These are phyloP conservation scores for Nesidiocoris tenuis DNA, from an alignment of 2,888 invertebrate genomes.

Conservation along the genomic window DNA sequence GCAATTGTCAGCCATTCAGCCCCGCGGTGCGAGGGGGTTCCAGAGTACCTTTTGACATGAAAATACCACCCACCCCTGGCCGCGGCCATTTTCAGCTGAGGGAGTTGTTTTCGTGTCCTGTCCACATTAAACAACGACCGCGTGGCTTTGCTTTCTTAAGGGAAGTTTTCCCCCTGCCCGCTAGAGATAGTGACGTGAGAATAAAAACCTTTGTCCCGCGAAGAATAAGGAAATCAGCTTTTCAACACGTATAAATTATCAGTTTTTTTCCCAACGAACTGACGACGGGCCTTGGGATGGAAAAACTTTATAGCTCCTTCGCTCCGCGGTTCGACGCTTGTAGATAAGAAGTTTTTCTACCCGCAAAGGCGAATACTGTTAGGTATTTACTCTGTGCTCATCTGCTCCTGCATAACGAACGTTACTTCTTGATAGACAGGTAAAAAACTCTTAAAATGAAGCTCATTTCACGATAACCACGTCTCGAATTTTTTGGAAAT, in stretches of 20 bases:
- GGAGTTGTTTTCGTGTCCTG: constrained; percentile 28
- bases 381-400: background rate
- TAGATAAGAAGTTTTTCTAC: background rate
- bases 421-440: no score
- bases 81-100: background rate
- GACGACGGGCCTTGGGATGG: background rate
- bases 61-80: constrained; percentile 14
- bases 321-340: background rate
- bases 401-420: no score
- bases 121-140: constrained; percentile 29
- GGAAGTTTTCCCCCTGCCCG: constrained; percentile 17
- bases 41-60: constrained; percentile 38
- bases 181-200: constrained; percentile 36
- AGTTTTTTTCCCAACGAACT: constrained; percentile 27
- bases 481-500: no score
- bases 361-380: background rate
- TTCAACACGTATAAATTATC: constrained; percentile 43
- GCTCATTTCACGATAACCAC: no score
- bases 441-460: no score
- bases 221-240: constrained; percentile 38
- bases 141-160: constrained; percentile 9
- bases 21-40: background rate
- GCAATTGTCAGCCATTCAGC: constrained; percentile 25
- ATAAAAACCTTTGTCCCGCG: constrained; percentile 29
- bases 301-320: constrained; percentile 18